Evolutionary conservation across 2,888 invertebrate species (phyloP).

Genomic region (Molanna angustata): DNA sequence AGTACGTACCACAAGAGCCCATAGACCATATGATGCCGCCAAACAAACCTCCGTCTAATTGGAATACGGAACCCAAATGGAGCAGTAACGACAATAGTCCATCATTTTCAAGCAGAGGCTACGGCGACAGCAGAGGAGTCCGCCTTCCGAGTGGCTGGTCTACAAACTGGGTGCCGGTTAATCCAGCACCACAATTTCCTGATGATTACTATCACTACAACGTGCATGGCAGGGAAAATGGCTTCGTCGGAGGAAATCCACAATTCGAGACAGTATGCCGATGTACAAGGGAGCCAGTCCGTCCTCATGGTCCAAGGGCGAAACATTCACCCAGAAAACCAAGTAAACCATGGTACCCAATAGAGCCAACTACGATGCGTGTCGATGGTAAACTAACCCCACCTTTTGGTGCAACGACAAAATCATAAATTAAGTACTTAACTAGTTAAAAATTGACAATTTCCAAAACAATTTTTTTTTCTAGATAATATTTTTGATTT

Average conservation of each 20-base stretch:
- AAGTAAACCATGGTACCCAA: slow-evolving; percentile 21
- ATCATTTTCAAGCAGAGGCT: background rate
- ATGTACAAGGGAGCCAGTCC: slow-evolving; percentile 25
- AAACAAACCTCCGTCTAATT: slow-evolving; percentile 18
- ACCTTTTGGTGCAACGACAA: slow-evolving; percentile 21
- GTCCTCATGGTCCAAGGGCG: background rate
- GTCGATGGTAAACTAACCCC: slow-evolving; percentile 25
- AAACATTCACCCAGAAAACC: slow-evolving; percentile 6
- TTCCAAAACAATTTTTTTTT: too few relatives aligned
- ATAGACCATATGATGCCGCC: slow-evolving; percentile 18
- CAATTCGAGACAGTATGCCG: slow-evolving; percentile 23
- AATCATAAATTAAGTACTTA: too few relatives aligned
- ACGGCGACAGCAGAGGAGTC: slow-evolving; percentile 2
- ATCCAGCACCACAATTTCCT: slow-evolving; percentile 3
- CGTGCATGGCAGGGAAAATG: slow-evolving; percentile 17
- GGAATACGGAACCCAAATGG: slow-evolving; percentile 13
- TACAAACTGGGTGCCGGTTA: slow-evolving; percentile 18
- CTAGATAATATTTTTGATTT: too few relatives aligned
- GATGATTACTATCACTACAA: slow-evolving; percentile 27
- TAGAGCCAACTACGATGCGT: slow-evolving; percentile 24
- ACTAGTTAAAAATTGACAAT: too few relatives aligned
- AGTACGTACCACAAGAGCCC: slow-evolving; percentile 8
- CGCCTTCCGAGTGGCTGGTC: slow-evolving; percentile 18
- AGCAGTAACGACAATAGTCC: background rate
- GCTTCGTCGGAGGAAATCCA: slow-evolving; percentile 15